phyloP scores from a whole-genome alignment of 2,797 vertebrate species.

The Dicrostonyx torquatus region DNA sequence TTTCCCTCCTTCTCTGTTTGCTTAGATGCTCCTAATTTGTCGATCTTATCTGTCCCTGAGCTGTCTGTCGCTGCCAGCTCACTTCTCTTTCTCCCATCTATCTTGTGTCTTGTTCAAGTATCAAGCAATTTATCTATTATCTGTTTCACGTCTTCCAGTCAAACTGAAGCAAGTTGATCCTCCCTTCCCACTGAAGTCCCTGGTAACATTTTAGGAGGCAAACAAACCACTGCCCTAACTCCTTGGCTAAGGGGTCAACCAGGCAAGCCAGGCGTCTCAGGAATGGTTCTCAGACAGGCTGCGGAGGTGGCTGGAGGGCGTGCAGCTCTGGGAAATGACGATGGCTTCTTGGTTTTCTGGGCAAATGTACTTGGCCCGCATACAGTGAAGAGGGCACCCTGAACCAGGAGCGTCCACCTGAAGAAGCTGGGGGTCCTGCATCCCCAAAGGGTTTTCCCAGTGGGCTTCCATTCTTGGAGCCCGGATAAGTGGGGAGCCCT shows the following conservation, averaged over 20 bases:
- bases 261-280: slow-evolving; percentile 86
- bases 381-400: slow-evolving; percentile 67
- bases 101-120: slow-evolving; percentile 60
- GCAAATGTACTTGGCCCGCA: slow-evolving; percentile 77
- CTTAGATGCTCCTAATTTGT: slow-evolving; percentile 29
- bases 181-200: slow-evolving; percentile 69
- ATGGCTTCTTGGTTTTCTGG: slow-evolving; percentile 76
- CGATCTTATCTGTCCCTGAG: slow-evolving; percentile 63
- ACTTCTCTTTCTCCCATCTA: slow-evolving; percentile 50
- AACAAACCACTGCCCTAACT: slow-evolving; percentile 86
- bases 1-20: background rate
- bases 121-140: slow-evolving; percentile 71
- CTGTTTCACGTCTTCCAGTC: slow-evolving; percentile 57
- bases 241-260: slow-evolving; percentile 83
- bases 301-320: slow-evolving; percentile 76
- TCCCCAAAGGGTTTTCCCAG: background rate
- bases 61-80: slow-evolving; percentile 42
- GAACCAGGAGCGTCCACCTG: background rate
- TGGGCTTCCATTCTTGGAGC: background rate
- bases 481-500: slow-evolving; percentile 3
- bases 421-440: background rate
- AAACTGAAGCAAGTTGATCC: slow-evolving; percentile 65
- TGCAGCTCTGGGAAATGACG: slow-evolving; percentile 90
- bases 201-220: slow-evolving; percentile 83
- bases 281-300: slow-evolving; percentile 88